These are phyloP conservation scores for Sphaerophoria taeniata DNA, from an alignment of 2,888 invertebrate species.

Conservation along the genomic window DNA sequence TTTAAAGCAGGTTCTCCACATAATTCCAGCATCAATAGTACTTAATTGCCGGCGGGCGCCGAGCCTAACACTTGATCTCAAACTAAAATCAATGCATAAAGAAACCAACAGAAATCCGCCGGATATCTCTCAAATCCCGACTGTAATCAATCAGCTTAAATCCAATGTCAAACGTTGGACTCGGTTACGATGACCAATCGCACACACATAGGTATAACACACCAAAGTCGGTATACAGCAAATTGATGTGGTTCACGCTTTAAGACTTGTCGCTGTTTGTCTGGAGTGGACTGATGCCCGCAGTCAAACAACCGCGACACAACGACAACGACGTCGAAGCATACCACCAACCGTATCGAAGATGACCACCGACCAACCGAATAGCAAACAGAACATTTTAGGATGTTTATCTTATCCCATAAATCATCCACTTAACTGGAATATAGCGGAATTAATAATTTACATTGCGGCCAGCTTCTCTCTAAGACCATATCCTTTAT, in stretches of 20 bases:
- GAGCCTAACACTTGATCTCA: too few species aligned
- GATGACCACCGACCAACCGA: slow-evolving; percentile 69
- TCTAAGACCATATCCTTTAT: slow-evolving; percentile 1
- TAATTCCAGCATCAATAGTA: too few species aligned
- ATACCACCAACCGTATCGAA: slow-evolving; percentile 11
- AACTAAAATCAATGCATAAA: too few species aligned
- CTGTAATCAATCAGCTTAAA: slow-evolving; percentile 69
- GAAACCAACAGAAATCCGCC: too few species aligned
- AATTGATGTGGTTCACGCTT: slow-evolving; percentile 51
- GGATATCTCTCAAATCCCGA: slow-evolving; percentile 3
- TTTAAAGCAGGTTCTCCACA: too few species aligned
- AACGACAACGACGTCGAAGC: neutral
- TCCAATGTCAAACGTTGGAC: slow-evolving; percentile 55
- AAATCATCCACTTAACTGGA: slow-evolving; percentile 69
- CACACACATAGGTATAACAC: neutral
- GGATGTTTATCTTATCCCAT: slow-evolving; percentile 70
- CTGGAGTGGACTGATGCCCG: slow-evolving; percentile 39
- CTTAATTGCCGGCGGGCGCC: too few species aligned
- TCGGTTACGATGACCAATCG: slow-evolving; percentile 32
- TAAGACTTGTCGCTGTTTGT: neutral
- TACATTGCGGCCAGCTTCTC: slow-evolving; percentile 64
- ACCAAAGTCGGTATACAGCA: slow-evolving; percentile 48
- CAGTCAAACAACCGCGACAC: slow-evolving; percentile 56
- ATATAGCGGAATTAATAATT: slow-evolving; percentile 72
- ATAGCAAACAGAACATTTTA: slow-evolving; percentile 53